phyloP scores from a whole-genome alignment of 2,888 invertebrate genomes.

The Plagodis pulveraria region DNA sequence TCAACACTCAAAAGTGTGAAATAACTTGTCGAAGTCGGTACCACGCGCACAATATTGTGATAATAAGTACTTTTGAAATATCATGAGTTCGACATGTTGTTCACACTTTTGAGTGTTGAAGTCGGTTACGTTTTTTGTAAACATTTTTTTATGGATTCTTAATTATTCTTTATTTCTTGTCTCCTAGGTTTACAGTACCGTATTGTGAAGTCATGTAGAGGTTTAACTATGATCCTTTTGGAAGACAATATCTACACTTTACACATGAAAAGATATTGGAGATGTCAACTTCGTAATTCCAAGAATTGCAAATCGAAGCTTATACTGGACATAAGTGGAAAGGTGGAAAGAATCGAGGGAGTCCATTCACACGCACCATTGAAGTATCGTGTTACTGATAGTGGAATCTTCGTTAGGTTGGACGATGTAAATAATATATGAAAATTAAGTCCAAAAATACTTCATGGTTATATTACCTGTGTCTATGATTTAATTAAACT shows the following conservation, averaged over 20 bases:
- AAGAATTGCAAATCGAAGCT: not conserved
- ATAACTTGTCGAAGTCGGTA: no score
- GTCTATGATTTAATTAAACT: no score
- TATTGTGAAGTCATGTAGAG: constrained; percentile 11
- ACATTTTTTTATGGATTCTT: no score
- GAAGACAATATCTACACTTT: constrained; percentile 14
- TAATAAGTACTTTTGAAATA: no score
- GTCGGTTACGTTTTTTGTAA: no score
- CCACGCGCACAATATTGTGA: no score
- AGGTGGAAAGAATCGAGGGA: not conserved
- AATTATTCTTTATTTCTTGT: not conserved
- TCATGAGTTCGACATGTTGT: no score
- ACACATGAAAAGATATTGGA: not conserved
- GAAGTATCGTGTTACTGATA: not conserved
- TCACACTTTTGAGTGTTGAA: no score
- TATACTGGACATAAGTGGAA: not conserved
- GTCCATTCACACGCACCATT: not conserved
- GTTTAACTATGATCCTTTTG: constrained; percentile 10
- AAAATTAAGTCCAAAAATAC: no score
- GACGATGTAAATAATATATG: no score
- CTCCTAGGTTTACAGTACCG: not conserved
- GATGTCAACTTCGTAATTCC: constrained; percentile 1
- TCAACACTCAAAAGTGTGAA: no score
- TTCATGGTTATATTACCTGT: no score
- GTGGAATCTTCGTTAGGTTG: not conserved